Evolutionary conservation across 2,888 invertebrate genomes (phyloP).

Genomic region (Automeris io): DNA sequence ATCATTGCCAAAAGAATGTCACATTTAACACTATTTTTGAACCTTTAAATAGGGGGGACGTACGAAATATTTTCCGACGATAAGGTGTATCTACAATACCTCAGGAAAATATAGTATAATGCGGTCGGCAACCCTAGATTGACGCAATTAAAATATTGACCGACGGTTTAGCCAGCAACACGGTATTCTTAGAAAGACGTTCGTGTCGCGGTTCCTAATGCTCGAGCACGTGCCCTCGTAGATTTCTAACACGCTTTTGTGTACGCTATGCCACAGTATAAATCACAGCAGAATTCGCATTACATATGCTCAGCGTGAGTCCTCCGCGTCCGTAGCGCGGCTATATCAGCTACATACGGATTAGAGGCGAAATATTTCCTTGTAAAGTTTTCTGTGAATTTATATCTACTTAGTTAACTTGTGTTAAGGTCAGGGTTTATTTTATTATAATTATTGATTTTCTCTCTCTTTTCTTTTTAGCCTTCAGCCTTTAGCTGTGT

Average conservation of each 20-base stretch:
- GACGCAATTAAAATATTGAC: constrained; percentile 5
- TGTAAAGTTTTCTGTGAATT: neutral
- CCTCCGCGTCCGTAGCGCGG: neutral
- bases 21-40: too few relatives aligned
- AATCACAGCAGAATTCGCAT: constrained; percentile 7
- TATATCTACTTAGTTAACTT: neutral
- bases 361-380: neutral
- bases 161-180: constrained; percentile 4
- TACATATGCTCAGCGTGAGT: constrained; percentile 3
- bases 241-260: constrained; percentile 6
- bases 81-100: too few relatives aligned
- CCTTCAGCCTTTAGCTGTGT: too few relatives aligned
- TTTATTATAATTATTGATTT: neutral
- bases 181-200: constrained; percentile 7
- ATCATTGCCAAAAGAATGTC: too few relatives aligned
- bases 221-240: constrained; percentile 7
- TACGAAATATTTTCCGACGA: too few relatives aligned
- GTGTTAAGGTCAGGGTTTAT: neutral
- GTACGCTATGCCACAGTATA: constrained; percentile 6
- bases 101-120: too few relatives aligned
- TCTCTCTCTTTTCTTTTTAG: too few relatives aligned
- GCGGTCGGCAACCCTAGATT: too few relatives aligned
- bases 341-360: neutral
- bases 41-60: too few relatives aligned
- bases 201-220: constrained; percentile 7